These are phyloP conservation scores for Denticeps clupeoides DNA, from an alignment of 2,797 vertebrate genomes.

Conservation along the genomic window DNA sequence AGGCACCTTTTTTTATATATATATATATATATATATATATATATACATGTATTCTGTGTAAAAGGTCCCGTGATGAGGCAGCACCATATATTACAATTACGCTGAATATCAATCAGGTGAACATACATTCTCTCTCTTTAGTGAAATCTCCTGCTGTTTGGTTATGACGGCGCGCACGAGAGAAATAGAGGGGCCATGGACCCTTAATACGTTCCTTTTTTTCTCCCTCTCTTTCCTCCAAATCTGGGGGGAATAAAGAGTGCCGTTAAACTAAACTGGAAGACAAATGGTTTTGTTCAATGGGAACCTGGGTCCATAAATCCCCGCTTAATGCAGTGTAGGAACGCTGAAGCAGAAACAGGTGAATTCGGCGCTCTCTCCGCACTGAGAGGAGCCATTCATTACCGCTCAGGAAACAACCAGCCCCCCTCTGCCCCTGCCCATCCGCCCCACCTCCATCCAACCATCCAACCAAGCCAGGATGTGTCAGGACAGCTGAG, in stretches of 20 bases:
- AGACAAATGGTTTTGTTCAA: conserved; percentile 63
- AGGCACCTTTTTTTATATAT: no score
- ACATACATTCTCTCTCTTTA: conserved; percentile 50
- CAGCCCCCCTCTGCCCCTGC: no score
- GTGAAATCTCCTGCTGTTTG: conserved; percentile 43
- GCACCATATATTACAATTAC: conserved; percentile 34
- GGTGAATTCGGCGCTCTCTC: conserved; percentile 39
- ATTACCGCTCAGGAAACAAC: conserved; percentile 39
- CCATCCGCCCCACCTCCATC: no score
- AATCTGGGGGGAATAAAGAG: conserved; percentile 59
- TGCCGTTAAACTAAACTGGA: conserved; percentile 60
- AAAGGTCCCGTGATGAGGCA: conserved; percentile 42
- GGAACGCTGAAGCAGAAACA: conserved; percentile 53
- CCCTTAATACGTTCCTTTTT: conserved; percentile 32
- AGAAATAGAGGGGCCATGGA: conserved; percentile 47
- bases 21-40: no score
- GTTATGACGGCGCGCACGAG: conserved; percentile 33
- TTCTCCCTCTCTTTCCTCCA: conserved; percentile 36
- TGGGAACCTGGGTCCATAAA: conserved; percentile 55
- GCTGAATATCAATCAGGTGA: conserved; percentile 44
- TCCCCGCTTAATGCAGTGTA: conserved; percentile 52
- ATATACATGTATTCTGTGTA: no score
- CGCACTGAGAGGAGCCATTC: conserved; percentile 41
- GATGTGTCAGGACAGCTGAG: background rate
- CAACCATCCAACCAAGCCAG: background rate